Base-by-base conservation (phyloP, 92 coral and sea anemone species). In the Phenganax marumi region DNA sequence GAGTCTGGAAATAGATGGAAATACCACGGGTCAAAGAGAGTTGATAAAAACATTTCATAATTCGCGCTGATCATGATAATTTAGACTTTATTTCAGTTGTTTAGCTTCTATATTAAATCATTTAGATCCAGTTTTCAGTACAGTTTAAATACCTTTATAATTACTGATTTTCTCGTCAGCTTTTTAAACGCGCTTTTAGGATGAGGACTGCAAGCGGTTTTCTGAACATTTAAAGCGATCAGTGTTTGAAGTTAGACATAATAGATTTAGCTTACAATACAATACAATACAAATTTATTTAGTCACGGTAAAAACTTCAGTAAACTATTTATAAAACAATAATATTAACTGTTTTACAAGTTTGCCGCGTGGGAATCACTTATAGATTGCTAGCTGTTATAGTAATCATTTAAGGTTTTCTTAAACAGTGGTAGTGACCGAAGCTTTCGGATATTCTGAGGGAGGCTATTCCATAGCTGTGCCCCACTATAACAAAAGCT, bases 1-100 rank as follows among this genome's bases (percentile, higher is more conserved):
- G 91, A 25, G 91, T 86, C 98, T 95, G 77, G 52, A 57, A 51
- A 87, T 48, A 6, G 33, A 55, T n/a, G 13, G 52, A 24, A 57
- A 43, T 10, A 13, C 0, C 5, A 25, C 0, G 3, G 17, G 72
- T 33, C 12, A 25, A 49, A 21, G 72, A n/a, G 18, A 19, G n/a
- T n/a, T 62, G 26, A 2, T 62, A 19, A 10, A 11, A 33, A 33
- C 43, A 25, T n/a, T 66, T 48, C n/a, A 66, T 66, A 10, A 62
- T 26, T 23, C 0, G 68, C 3, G 18, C 65, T 0, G 23, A 3
- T 16, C 65, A 14, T 7, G 6, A 7, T n/a, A 58, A 0, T 58
- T 8, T 13, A 58, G 21, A 58, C 6, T 8, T 58, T 58, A 58
- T 58, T 58, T 58, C 8, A 13, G 9, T 16, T 5, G 21, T 1